Base-by-base conservation (phyloP, 2,888 invertebrate species). In the Hecatera dysodea region DNA sequence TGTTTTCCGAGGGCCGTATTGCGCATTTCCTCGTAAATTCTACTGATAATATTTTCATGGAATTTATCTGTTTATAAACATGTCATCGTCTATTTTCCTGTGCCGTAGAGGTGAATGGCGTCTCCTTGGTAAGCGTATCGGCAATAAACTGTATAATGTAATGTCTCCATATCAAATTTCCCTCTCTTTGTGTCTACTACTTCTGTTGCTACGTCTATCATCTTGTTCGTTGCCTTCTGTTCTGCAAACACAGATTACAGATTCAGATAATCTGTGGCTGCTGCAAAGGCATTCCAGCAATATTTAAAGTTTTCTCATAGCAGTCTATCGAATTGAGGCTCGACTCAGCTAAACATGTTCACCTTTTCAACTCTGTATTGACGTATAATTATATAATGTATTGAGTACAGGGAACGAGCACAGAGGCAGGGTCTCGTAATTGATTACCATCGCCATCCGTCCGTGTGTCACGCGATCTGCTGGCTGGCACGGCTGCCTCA, bases 391-490 rank as follows among this genome's bases (percentile, higher is more conserved):
- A 70, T 80, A 67, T 29, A 46, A 22, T 62, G 46, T 72, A 59
- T 67, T 67, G 56, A 57, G 46, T 57, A 64, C 60, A 60, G 19
- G 39, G 44, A 46, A 44, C 50, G 39, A n/a, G 48, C 57, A 67
- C 19, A 67, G 56, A 67, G 67, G 72, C 53, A 69, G 65, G 69
- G 71, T 67, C 67, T 55, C 24, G 68, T 85, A 85, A 85, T 81
- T 83, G 83, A 84, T 83, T 85, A 74, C 73, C 39, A 53, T 57
- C 65, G 66, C 60, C 59, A 24, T 36, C 57, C 55, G 66, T 72
- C 72, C 83, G 79, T 85, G 83, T 70, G 75, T 72, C 84, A 84
- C 84, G 84, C 84, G 67, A 84, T 81, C 67, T 57, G 39, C 39
- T 39, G 15, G 5, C 39, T 36, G 29, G 29, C 22, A 48, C 17